These are phyloP conservation scores for Phoebastria nigripes DNA, from an alignment of 2,797 vertebrate genomes.

Conservation along the genomic window DNA sequence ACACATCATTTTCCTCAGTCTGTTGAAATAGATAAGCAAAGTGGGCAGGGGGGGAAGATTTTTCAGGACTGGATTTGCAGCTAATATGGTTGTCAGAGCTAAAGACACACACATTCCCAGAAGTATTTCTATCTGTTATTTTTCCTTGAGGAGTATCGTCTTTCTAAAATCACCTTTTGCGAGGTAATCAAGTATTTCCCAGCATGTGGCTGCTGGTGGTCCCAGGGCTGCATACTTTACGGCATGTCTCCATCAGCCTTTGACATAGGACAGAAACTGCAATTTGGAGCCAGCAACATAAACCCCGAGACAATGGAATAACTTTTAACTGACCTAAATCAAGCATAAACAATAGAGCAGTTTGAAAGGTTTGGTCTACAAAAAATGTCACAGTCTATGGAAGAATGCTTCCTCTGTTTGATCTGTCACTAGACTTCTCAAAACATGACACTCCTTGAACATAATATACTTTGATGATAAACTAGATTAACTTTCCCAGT, in stretches of 20 bases:
- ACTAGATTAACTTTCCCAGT: conserved; percentile 83
- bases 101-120: background rate
- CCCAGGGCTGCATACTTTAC: background rate
- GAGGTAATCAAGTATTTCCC: background rate
- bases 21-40: conserved; percentile 34
- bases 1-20: conserved; percentile 18
- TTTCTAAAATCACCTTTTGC: conserved; percentile 25
- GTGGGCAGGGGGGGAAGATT: background rate
- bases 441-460: conserved; percentile 80
- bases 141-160: background rate
- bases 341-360: conserved; percentile 70
- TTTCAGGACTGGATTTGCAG: conserved; percentile 24
- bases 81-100: conserved; percentile 19
- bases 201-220: background rate
- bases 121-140: conserved; percentile 8
- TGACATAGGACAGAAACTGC: conserved; percentile 34
- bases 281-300: conserved; percentile 50
- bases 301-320: conserved; percentile 58
- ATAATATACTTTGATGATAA: conserved; percentile 84
- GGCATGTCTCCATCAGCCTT: background rate
- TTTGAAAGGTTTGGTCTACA: conserved; percentile 68
- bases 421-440: conserved; percentile 77
- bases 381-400: conserved; percentile 73
- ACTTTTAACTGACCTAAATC: conserved; percentile 67
- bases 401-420: conserved; percentile 77